phyloP scores from a whole-genome alignment of 2,797 vertebrate species.

The Australoheros facetus region DNA sequence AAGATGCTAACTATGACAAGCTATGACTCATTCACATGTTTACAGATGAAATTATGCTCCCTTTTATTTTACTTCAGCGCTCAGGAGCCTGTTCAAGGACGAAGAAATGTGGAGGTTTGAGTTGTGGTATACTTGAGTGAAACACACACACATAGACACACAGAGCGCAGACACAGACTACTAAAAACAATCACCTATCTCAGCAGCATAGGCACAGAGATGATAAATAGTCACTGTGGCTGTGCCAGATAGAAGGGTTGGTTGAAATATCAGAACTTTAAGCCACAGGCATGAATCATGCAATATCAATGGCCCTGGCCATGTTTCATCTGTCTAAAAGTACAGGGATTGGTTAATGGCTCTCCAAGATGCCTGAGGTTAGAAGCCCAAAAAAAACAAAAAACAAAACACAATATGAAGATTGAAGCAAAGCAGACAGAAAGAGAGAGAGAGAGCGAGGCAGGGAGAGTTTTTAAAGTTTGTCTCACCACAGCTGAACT shows the following conservation, averaged over 20 bases:
- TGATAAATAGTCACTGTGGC: slow-evolving; percentile 66
- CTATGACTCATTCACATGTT: slow-evolving; percentile 42
- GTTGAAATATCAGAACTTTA: slow-evolving; percentile 69
- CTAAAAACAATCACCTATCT: slow-evolving; percentile 55
- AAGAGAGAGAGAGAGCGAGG: not conserved
- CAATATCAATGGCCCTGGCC: slow-evolving; percentile 44
- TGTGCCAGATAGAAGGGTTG: slow-evolving; percentile 57
- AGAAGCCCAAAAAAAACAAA: slow-evolving; percentile 1
- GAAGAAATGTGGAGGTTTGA: slow-evolving; percentile 38
- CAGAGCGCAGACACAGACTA: not conserved
- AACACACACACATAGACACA: not conserved
- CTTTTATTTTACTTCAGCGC: slow-evolving; percentile 36
- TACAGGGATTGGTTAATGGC: slow-evolving; percentile 54
- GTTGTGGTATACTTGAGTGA: slow-evolving; percentile 34
- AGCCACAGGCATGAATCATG: slow-evolving; percentile 71
- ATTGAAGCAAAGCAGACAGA: slow-evolving; percentile 42
- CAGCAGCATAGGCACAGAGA: slow-evolving; percentile 41
- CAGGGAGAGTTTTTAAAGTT: slow-evolving; percentile 12
- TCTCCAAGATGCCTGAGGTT: slow-evolving; percentile 51
- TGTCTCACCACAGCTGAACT: slow-evolving; percentile 3
- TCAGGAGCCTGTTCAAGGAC: slow-evolving; percentile 49
- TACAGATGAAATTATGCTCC: slow-evolving; percentile 39
- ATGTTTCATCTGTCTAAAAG: slow-evolving; percentile 66
- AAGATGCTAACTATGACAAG: slow-evolving; percentile 15
- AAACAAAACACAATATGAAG: slow-evolving; percentile 46